phyloP scores from a whole-genome alignment of 2,888 invertebrate species.

The Drosophila setosimentum region DNA sequence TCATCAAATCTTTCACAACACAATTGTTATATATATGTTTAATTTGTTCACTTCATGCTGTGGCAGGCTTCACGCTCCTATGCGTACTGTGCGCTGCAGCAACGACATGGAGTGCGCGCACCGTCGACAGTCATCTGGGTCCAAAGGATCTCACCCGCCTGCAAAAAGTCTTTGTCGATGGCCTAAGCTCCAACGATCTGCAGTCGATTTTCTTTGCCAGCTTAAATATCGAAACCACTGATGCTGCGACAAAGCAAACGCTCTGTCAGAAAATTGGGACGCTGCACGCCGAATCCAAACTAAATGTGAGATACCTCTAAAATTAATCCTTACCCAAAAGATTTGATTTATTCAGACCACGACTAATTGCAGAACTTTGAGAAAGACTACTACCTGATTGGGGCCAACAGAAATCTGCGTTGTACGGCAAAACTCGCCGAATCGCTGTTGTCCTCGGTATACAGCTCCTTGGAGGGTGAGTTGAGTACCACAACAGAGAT shows the following conservation, averaged over 20 bases:
- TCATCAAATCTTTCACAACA: slow-evolving; percentile 3
- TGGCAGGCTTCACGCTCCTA: slow-evolving; percentile 56
- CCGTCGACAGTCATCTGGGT: slow-evolving; percentile 83
- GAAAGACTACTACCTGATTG: slow-evolving; percentile 89
- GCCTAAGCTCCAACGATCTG: slow-evolving; percentile 87
- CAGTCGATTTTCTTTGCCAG: slow-evolving; percentile 90
- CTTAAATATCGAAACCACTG: slow-evolving; percentile 89
- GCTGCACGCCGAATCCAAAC: slow-evolving; percentile 82
- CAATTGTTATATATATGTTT: neutral
- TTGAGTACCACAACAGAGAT: slow-evolving; percentile 89
- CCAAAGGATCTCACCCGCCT: slow-evolving; percentile 82
- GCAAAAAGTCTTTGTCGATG: slow-evolving; percentile 84
- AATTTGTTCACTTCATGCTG: neutral
- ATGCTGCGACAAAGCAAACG: slow-evolving; percentile 86
- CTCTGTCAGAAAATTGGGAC: slow-evolving; percentile 86
- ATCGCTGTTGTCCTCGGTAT: slow-evolving; percentile 86
- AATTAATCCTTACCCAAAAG: neutral
- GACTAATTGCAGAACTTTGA: slow-evolving; percentile 84
- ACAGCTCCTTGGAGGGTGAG: slow-evolving; percentile 88
- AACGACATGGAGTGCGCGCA: slow-evolving; percentile 66
- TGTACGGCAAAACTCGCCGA: slow-evolving; percentile 86
- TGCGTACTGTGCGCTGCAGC: slow-evolving; percentile 55
- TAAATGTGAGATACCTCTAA: slow-evolving; percentile 85
- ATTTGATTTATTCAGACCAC: neutral
- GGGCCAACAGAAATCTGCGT: slow-evolving; percentile 87